Base-by-base conservation (phyloP, 2,113 vertebrate species). In the Desmodus rotundus region DNA sequence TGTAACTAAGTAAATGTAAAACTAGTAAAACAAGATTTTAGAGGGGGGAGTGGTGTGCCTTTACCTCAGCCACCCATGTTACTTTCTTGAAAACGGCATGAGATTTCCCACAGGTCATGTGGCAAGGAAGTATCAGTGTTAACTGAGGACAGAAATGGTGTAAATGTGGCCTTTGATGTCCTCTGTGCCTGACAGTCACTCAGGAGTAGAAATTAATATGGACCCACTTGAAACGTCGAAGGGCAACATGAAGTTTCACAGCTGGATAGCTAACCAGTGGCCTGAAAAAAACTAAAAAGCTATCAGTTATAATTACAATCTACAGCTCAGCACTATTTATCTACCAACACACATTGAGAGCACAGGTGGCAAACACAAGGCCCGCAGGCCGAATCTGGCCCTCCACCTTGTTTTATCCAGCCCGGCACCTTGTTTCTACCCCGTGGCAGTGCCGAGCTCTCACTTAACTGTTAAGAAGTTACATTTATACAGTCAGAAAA, bases 291-390 rank as follows among this genome's bases (percentile, higher is more conserved):
- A 45, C 2, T 56, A 52, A 83, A 92, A 87, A 50, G 4, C 4
- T 67, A 72, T 74, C 38, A 74, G 36, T 68, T 95, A 92, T 9
- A 33, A 76, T 45, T 76, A 58, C n/a, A 95, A 93, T 47, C 24
- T 50, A 70, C 9, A 88, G 43, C 11, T 88, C 76, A 84, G 19
- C 20, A 87, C 52, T 81, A 78, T 81, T 50, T 38, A 89, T 22
- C 89, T 91, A 93, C 91, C 33, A 91, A 67, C 38, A 91, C 95
- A 88, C 26, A 81, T 87, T n/a, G n/a, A n/a, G n/a, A n/a, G n/a
- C n/a, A n/a, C n/a, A n/a, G n/a, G n/a, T n/a, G n/a, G n/a, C n/a
- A n/a, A n/a, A n/a, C n/a, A n/a, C n/a, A n/a, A n/a, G n/a, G n/a
- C n/a, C n/a, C n/a, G n/a, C n/a, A n/a, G n/a, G n/a, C n/a, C n/a